phyloP scores from a whole-genome alignment of 2,888 invertebrate genomes.

The Pollenia griseotomentosa region DNA sequence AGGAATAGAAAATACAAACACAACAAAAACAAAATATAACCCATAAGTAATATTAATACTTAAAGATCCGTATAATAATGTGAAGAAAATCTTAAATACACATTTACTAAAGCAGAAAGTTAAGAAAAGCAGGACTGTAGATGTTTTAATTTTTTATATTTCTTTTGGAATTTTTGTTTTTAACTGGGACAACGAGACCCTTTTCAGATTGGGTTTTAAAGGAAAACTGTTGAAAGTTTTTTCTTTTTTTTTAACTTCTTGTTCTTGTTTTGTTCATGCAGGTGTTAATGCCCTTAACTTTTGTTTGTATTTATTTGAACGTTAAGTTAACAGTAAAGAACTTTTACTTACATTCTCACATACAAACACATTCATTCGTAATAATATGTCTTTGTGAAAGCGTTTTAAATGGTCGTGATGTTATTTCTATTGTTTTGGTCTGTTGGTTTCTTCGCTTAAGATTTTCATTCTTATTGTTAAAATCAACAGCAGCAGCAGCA shows the following conservation, averaged over 20 bases:
- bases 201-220: not conserved
- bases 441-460: slow-evolving; percentile 26
- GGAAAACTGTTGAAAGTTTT: slow-evolving; percentile 6
- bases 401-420: slow-evolving; percentile 14
- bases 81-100: slow-evolving; percentile 48
- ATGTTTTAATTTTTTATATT: slow-evolving; percentile 7
- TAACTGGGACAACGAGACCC: not conserved
- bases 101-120: slow-evolving; percentile 11
- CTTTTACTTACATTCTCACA: slow-evolving; percentile 13
- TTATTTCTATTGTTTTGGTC: slow-evolving; percentile 44
- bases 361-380: not conserved
- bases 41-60: slow-evolving; percentile 53
- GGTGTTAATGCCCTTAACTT: slow-evolving; percentile 66
- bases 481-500: slow-evolving; percentile 1
- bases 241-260: slow-evolving; percentile 7
- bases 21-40: slow-evolving; percentile 19
- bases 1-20: not conserved
- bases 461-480: slow-evolving; percentile 21
- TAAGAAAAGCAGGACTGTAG: not conserved
- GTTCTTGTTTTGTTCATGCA: slow-evolving; percentile 32
- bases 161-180: not conserved
- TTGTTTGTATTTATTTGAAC: slow-evolving; percentile 56
- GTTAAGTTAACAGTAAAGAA: slow-evolving; percentile 44
- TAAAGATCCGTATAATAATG: slow-evolving; percentile 25
- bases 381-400: not conserved